Evolutionary conservation across 1,140 invertebrate genomes (phyloP).

Genomic region (Zaprionus tsacasi): DNA sequence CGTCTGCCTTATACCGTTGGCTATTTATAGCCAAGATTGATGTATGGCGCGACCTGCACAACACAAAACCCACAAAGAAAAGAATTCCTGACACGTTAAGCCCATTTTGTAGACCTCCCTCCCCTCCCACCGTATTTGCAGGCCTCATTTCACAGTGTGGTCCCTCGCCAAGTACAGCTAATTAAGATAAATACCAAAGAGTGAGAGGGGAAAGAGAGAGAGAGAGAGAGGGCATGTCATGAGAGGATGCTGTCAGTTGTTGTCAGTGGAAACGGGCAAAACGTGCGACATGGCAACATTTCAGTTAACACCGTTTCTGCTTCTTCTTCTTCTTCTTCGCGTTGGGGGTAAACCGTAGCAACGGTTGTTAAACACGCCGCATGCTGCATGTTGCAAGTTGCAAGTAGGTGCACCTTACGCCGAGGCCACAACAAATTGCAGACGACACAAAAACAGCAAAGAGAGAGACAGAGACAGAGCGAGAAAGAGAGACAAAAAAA

Average conservation of each 20-base stretch:
- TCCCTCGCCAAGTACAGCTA: constrained; percentile 41
- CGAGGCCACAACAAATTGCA: constrained; percentile 69
- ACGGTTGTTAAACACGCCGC: constrained; percentile 74
- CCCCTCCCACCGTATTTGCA: not conserved
- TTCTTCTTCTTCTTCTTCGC: too few relatives aligned
- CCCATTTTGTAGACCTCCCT: constrained; percentile 1
- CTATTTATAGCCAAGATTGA: constrained; percentile 3
- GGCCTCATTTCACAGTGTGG: constrained; percentile 7
- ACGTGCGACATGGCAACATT: constrained; percentile 62
- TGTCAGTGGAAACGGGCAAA: constrained; percentile 53
- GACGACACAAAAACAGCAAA: constrained; percentile 58
- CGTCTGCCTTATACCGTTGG: not conserved
- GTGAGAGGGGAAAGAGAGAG: constrained; percentile 1
- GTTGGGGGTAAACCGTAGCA: constrained; percentile 67
- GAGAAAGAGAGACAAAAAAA: constrained; percentile 13
- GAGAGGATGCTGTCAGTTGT: constrained; percentile 67
- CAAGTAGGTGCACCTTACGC: constrained; percentile 30
- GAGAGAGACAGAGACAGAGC: constrained; percentile 11
- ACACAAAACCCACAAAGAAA: constrained; percentile 2
- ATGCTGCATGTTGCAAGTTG: constrained; percentile 43
- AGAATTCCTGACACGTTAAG: constrained; percentile 1
- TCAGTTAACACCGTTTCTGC: constrained; percentile 66
- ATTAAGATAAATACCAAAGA: constrained; percentile 70
- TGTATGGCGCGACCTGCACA: not conserved
- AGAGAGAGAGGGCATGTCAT: constrained; percentile 35